phyloP scores from a whole-genome alignment of 1,140 invertebrate species.

The Bombus pascuorum region DNA sequence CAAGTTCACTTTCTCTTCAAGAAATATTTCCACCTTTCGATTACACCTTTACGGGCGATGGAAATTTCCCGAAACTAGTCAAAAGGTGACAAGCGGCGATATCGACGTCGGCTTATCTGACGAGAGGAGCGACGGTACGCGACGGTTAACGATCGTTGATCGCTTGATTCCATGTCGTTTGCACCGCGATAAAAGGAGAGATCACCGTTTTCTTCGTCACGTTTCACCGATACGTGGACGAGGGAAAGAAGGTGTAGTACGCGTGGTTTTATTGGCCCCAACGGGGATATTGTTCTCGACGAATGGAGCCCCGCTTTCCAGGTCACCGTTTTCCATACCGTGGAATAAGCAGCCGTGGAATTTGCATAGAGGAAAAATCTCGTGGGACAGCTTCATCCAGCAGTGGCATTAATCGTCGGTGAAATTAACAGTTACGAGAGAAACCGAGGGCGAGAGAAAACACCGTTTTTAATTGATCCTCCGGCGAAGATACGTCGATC shows the following conservation, averaged over 20 bases:
- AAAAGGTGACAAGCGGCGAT: neutral
- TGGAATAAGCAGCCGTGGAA: neutral
- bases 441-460: neutral
- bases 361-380: constrained; percentile 14
- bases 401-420: constrained; percentile 1
- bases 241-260: neutral
- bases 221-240: constrained; percentile 3
- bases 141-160: constrained; percentile 41
- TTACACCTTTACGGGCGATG: neutral
- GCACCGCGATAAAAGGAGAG: constrained; percentile 49
- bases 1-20: neutral
- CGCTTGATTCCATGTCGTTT: constrained; percentile 23
- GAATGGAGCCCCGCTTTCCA: neutral
- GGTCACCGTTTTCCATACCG: neutral
- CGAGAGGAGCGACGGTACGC: constrained; percentile 16
- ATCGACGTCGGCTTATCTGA: constrained; percentile 41
- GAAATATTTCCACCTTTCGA: neutral
- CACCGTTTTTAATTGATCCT: neutral
- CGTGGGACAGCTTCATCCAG: constrained; percentile 3
- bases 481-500: neutral
- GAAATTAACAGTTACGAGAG: constrained; percentile 9
- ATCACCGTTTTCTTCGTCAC: neutral
- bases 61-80: constrained; percentile 5
- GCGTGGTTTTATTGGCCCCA: neutral
- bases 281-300: neutral